Percentiles rank a stretch among this genome's conserved stretches.
Conservation (phyloP, 1,140 invertebrate species). For the Saccostrea echinata region DNA sequence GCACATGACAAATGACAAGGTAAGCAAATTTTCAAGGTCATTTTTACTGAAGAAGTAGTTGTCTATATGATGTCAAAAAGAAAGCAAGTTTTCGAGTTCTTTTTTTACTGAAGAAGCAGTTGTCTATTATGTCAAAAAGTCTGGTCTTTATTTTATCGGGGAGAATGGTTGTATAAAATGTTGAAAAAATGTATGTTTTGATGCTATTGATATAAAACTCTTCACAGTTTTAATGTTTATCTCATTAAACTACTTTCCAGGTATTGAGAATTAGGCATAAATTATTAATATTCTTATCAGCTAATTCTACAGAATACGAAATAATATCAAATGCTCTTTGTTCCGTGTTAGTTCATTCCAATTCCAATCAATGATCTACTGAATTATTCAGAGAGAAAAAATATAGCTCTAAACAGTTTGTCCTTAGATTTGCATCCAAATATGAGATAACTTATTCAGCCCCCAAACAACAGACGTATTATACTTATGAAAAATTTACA, state of each 20-base stretch:
- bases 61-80: too few relatives aligned
- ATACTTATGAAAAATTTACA: constrained; percentile 6
- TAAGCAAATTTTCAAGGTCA: too few relatives aligned
- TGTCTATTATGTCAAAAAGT: too few relatives aligned
- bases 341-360: neutral
- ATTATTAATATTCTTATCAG: constrained; percentile 27
- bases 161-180: too few relatives aligned
- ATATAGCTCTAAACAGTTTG: constrained; percentile 33
- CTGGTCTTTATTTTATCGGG: too few relatives aligned
- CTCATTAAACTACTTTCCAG: neutral
- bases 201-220: too few relatives aligned
- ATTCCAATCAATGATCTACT: constrained; percentile 6
- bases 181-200: too few relatives aligned
- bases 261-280: constrained; percentile 16
- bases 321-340: constrained; percentile 1
- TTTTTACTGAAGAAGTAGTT: too few relatives aligned
- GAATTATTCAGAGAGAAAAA: constrained; percentile 23
- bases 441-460: neutral
- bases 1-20: too few relatives aligned
- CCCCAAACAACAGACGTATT: constrained; percentile 10
- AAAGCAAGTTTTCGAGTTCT: too few relatives aligned
- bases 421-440: constrained; percentile 19
- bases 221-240: too few relatives aligned
- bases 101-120: too few relatives aligned
- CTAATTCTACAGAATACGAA: constrained; percentile 1